These are phyloP conservation scores for Bacillus rossius DNA, from an alignment of 1,140 invertebrate genomes.

Conservation along the genomic window DNA sequence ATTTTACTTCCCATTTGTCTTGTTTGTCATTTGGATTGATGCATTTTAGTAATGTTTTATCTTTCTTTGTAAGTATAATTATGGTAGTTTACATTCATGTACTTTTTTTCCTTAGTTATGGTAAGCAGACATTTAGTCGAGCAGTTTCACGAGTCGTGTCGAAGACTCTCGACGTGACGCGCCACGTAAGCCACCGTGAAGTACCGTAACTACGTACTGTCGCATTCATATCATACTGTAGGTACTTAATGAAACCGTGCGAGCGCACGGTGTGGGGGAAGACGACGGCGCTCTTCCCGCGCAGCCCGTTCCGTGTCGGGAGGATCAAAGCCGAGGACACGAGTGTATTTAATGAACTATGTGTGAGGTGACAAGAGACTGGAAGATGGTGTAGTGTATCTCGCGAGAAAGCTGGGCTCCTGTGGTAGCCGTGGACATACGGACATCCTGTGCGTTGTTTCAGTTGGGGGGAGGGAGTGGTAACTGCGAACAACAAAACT, in stretches of 20 bases:
- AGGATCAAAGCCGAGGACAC: background rate
- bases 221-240: slow-evolving; percentile 6
- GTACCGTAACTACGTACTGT: background rate
- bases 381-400: background rate
- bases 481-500: slow-evolving; percentile 7
- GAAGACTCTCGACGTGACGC: background rate
- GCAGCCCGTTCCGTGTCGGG: background rate
- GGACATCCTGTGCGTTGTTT: slow-evolving; percentile 1
- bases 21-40: too few species aligned
- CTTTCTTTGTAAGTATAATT: background rate
- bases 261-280: background rate
- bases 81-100: background rate
- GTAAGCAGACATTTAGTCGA: background rate
- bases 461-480: background rate
- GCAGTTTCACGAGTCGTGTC: background rate
- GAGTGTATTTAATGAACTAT: background rate
- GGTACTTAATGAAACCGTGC: background rate
- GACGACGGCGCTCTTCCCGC: background rate
- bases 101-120: background rate
- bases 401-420: background rate
- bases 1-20: too few species aligned
- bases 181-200: background rate
- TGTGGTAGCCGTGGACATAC: background rate
- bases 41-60: background rate
- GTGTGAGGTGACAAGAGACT: background rate